phyloP scores from a whole-genome alignment of 2,888 invertebrate genomes.

The Lissocephala sabroskyi region DNA sequence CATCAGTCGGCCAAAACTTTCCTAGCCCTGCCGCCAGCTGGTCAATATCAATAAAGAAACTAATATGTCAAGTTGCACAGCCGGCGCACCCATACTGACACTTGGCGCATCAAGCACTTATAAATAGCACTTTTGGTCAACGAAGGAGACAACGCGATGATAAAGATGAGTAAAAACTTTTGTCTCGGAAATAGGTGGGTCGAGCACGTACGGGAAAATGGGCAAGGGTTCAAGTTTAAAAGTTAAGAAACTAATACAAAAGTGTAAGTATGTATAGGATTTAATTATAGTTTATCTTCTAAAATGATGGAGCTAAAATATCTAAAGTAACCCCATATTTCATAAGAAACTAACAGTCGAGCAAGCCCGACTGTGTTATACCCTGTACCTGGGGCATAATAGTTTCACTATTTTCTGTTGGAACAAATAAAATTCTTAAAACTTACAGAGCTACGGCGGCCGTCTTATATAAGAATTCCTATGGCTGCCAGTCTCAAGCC shows the following conservation, averaged over 20 bases:
- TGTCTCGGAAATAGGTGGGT: constrained; percentile 13
- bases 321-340: no score
- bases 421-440: no score
- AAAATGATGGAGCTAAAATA: neutral
- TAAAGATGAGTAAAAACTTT: constrained; percentile 32
- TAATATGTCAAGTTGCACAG: constrained; percentile 51
- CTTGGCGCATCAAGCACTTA: constrained; percentile 63
- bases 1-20: constrained; percentile 29
- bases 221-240: constrained; percentile 30
- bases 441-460: no score
- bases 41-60: constrained; percentile 64
- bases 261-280: constrained; percentile 48
- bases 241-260: constrained; percentile 52
- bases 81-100: constrained; percentile 14
- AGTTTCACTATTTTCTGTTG: no score
- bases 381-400: no score
- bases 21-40: constrained; percentile 40
- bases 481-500: no score
- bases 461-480: no score
- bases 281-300: constrained; percentile 53
- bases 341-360: no score
- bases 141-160: neutral
- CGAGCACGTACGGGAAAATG: neutral
- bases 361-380: no score
- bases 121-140: constrained; percentile 34